Evolutionary conservation across 2,113 vertebrate genomes (phyloP).

Genomic region (Glaucidium brasilianum): DNA sequence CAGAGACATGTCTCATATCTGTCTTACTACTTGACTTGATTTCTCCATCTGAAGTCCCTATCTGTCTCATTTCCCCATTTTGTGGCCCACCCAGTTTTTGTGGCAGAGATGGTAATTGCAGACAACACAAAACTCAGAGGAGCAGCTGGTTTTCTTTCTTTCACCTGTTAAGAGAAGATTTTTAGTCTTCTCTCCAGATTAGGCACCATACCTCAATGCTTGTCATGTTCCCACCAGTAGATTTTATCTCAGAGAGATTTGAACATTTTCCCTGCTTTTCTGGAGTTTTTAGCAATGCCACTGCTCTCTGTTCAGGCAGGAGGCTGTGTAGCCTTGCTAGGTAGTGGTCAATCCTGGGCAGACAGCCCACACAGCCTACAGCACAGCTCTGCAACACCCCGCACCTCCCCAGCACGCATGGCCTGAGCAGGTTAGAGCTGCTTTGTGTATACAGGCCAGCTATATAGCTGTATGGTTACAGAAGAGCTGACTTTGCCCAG

Average conservation of each 20-base stretch:
- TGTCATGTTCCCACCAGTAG: not conserved
- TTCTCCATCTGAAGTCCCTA: not conserved
- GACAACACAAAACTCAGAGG: not conserved
- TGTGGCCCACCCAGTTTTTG: not conserved
- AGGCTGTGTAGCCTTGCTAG: not conserved
- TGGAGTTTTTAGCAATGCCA: not conserved
- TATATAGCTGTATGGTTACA: not conserved
- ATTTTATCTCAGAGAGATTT: not conserved
- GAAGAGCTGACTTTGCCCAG: not conserved
- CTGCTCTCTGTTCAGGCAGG: not conserved
- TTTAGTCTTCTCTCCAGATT: not conserved
- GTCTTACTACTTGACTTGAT: not conserved
- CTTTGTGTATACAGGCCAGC: not conserved
- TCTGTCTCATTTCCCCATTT: not conserved
- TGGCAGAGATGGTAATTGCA: not conserved
- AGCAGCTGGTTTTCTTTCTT: not conserved
- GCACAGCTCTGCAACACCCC: not conserved
- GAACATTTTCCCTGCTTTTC: not conserved
- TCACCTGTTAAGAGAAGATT: not conserved
- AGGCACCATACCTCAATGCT: not conserved
- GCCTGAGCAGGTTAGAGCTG: not conserved
- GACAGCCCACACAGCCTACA: not conserved
- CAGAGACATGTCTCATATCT: not conserved
- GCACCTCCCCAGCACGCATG: accelerated
- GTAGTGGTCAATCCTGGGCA: not conserved